phyloP scores from a whole-genome alignment of 2,113 vertebrate genomes.

The Sceloporus tristichus region DNA sequence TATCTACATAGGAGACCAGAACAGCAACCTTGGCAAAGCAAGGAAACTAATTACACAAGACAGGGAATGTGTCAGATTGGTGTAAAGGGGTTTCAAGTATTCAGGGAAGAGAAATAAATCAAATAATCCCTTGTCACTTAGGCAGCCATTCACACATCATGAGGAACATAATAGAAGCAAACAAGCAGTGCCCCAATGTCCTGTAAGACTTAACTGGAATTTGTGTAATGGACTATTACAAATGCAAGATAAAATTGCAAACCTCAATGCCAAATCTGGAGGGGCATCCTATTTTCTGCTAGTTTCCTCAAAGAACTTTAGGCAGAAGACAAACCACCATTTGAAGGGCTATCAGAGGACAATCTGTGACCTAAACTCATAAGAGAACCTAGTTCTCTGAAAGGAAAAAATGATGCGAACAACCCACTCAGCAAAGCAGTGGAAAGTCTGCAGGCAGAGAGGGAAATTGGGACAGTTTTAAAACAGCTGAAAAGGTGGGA shows the following conservation, averaged over 20 bases:
- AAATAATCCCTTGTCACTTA: constrained; percentile 25
- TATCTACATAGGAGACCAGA: not conserved
- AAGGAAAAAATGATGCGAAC: no score
- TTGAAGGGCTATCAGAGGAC: not conserved
- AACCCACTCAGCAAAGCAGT: no score
- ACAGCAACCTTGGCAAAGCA: constrained; percentile 8
- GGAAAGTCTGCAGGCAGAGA: no score
- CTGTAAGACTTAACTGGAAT: constrained; percentile 18
- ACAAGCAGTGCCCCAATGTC: constrained; percentile 1
- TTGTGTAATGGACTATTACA: constrained; percentile 7
- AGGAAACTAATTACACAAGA: constrained; percentile 13
- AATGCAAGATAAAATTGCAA: constrained; percentile 9
- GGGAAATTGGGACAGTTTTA: no score
- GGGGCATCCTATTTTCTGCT: not conserved
- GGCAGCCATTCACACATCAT: constrained; percentile 11
- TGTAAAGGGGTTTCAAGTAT: constrained; percentile 1
- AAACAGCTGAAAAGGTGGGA: no score
- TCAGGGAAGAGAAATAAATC: not conserved
- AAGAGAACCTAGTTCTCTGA: no score
- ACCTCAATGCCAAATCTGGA: not conserved
- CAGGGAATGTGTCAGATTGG: constrained; percentile 17
- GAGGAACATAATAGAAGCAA: constrained; percentile 17
- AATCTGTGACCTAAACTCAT: no score
- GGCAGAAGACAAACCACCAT: not conserved
- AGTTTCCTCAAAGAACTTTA: not conserved